Conservation (phyloP, 92 coral and sea anemone species). For the Plumapathes pennacea region DNA sequence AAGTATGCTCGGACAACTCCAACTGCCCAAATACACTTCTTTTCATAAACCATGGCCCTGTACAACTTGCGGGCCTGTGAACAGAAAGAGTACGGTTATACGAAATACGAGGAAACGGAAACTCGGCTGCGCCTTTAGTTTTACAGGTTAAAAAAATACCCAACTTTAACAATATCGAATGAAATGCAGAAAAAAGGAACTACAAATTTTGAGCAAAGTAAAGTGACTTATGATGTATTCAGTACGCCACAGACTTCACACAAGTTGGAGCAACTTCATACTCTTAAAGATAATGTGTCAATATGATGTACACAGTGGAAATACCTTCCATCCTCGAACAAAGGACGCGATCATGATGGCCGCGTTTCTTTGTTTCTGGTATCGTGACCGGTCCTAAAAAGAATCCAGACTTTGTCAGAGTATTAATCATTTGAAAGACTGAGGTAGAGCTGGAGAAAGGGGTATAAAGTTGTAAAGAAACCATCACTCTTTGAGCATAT, state of each 20-base stretch:
- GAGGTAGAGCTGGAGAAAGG: too few species aligned
- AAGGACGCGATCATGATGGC: conserved; percentile 81
- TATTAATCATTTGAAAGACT: too few species aligned
- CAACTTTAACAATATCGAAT: too few species aligned
- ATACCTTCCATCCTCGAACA: conserved; percentile 96
- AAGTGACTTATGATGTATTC: too few species aligned
- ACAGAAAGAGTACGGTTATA: conserved; percentile 42
- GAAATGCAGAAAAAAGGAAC: too few species aligned
- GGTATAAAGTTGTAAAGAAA: too few species aligned
- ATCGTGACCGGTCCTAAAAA: conserved; percentile 80
- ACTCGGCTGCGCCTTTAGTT: too few species aligned
- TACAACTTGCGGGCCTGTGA: conserved; percentile 87
- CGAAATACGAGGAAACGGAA: too few species aligned
- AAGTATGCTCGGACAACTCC: conserved; percentile 76
- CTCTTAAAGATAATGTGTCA: not conserved
- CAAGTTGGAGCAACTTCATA: not conserved
- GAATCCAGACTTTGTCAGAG: too few species aligned
- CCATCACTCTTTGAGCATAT: too few species aligned
- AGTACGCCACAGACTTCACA: not conserved
- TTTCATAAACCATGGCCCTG: conserved; percentile 79
- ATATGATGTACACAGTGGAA: not conserved
- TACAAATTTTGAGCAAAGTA: too few species aligned
- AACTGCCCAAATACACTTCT: conserved; percentile 80
- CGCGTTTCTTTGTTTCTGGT: conserved; percentile 70
- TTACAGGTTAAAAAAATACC: too few species aligned